Percentiles rank a stretch among this genome's conserved stretches.
These are phyloP conservation scores for Ypsolopha scabrella DNA, from an alignment of 2,888 invertebrate genomes.

Conservation along the genomic window DNA sequence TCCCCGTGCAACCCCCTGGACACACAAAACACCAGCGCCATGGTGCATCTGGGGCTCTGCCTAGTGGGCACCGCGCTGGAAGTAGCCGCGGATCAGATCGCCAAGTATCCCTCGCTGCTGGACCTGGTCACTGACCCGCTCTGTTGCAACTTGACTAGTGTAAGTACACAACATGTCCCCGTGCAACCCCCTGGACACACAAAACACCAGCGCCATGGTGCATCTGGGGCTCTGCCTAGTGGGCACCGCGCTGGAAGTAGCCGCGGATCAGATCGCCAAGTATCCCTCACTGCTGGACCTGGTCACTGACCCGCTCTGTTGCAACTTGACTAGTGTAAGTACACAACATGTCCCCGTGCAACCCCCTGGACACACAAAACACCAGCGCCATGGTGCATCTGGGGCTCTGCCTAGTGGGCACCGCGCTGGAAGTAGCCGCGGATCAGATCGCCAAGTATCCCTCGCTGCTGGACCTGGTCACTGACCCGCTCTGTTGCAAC, in stretches of 20 bases:
- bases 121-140: slow-evolving; percentile 90
- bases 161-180: slow-evolving; percentile 86
- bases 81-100: slow-evolving; percentile 90
- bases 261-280: slow-evolving; percentile 88
- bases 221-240: slow-evolving; percentile 92
- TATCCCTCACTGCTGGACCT: slow-evolving; percentile 83
- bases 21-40: slow-evolving; percentile 89
- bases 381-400: slow-evolving; percentile 95
- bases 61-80: slow-evolving; percentile 95
- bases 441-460: slow-evolving; percentile 87
- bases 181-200: slow-evolving; percentile 92
- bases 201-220: slow-evolving; percentile 94
- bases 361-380: slow-evolving; percentile 91
- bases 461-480: slow-evolving; percentile 84
- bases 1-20: slow-evolving; percentile 95
- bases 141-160: slow-evolving; percentile 88
- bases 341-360: slow-evolving; percentile 90
- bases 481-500: slow-evolving; percentile 92
- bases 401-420: slow-evolving; percentile 91
- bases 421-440: slow-evolving; percentile 93
- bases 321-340: slow-evolving; percentile 87
- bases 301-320: slow-evolving; percentile 91
- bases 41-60: slow-evolving; percentile 94
- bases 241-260: slow-evolving; percentile 95
- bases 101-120: slow-evolving; percentile 82